Conservation (phyloP, 1,140 invertebrate genomes). For the Lordiphosa stackelbergi region DNA sequence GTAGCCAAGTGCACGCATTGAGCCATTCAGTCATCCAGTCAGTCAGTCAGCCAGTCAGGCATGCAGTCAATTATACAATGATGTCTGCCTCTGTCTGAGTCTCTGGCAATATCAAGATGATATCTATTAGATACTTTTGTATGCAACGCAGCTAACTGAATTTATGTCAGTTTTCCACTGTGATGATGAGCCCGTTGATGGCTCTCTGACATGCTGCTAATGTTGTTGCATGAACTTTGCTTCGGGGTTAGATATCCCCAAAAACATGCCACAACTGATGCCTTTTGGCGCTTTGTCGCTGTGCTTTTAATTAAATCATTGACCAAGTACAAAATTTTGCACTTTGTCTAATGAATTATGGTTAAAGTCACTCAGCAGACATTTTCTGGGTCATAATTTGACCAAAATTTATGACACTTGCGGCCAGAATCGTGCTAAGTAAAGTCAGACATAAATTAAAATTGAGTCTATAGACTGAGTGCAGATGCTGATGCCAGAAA, state of each 20-base stretch:
- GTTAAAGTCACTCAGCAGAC: constrained; percentile 20
- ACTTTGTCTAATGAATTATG: constrained; percentile 38
- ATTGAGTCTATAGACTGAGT: constrained; percentile 27
- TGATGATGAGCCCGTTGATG: constrained; percentile 25
- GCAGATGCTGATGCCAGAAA: constrained; percentile 3
- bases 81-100: constrained; percentile 30
- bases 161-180: constrained; percentile 59
- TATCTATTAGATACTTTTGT: constrained; percentile 68
- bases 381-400: constrained; percentile 47
- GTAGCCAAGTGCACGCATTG: constrained; percentile 55
- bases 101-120: constrained; percentile 41
- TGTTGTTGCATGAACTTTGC: constrained; percentile 50
- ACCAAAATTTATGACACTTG: constrained; percentile 57
- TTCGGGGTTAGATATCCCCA: not conserved
- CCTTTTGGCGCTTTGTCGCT: constrained; percentile 17
- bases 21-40: constrained; percentile 31
- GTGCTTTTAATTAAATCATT: constrained; percentile 69
- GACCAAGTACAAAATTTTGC: constrained; percentile 10
- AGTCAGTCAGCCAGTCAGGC: constrained; percentile 32
- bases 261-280: constrained; percentile 13
- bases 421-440: constrained; percentile 51
- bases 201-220: constrained; percentile 42
- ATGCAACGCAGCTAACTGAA: constrained; percentile 69
- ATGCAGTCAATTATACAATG: constrained; percentile 68
- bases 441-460: constrained; percentile 59